Percentiles rank a stretch among this genome's conserved stretches.
phyloP scores from a whole-genome alignment of 1,140 invertebrate species.

The Planococcus citri region DNA sequence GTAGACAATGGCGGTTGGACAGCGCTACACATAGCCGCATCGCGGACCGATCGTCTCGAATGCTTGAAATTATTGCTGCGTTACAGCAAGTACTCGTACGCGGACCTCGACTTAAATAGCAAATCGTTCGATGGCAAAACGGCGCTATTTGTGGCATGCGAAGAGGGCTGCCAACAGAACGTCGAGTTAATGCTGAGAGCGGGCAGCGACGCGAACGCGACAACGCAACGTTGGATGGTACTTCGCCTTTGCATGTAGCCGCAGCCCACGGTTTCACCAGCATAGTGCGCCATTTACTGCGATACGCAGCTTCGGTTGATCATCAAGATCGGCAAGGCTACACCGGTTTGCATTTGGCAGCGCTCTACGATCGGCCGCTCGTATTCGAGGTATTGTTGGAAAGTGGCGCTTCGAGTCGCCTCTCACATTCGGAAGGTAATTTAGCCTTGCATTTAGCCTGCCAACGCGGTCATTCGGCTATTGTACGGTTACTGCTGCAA shows the following conservation, averaged over 20 bases:
- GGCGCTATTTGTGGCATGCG: background rate
- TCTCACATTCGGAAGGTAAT: background rate
- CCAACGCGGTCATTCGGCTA: constrained; percentile 80
- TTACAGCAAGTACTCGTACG: background rate
- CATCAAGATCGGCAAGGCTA: background rate
- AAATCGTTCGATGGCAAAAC: background rate
- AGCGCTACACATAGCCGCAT: background rate
- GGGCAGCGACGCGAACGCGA: background rate
- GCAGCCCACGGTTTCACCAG: background rate
- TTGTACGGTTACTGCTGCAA: constrained; percentile 67
- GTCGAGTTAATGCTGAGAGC: background rate
- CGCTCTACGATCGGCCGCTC: constrained; percentile 81
- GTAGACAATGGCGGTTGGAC: background rate
- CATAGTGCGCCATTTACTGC: background rate
- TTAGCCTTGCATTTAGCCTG: constrained; percentile 78
- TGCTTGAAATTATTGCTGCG: background rate
- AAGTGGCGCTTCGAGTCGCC: constrained; percentile 39
- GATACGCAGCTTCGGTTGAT: background rate
- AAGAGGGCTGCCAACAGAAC: background rate
- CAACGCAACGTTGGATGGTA: background rate
- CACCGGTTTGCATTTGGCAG: constrained; percentile 71
- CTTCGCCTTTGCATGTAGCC: background rate
- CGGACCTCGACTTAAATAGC: background rate
- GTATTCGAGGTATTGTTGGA: constrained; percentile 70
- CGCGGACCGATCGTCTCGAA: background rate